Base-by-base conservation (phyloP, 2,888 invertebrate genomes). In the Synergus itoensis region DNA sequence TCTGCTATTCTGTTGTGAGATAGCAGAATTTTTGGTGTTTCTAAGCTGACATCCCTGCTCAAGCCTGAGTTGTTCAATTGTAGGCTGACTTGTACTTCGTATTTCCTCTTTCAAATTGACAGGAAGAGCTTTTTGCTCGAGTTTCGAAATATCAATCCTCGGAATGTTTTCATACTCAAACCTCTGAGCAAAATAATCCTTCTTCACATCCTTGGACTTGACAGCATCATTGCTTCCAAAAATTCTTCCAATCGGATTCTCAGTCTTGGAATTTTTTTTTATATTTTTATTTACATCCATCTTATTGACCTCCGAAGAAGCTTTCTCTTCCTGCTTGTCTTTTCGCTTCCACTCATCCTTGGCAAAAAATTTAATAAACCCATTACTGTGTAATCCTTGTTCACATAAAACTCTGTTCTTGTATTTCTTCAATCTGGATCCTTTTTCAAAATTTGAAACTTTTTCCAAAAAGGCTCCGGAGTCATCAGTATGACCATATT, bases 401-500 rank as follows among this genome's bases (percentile, higher is more conserved):
- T 45, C 79, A 36, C 84, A 83, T 12, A 86, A 64, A 18, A 84
- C 76, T 63, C 83, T 85, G n/a, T 84, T 80, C 21, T 87, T 86
- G 80, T 86, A 86, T n/a, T 82, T 85, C 48, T 81, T 84, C 12
- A 82, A 63, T 57, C 73, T 53, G n/a, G 84, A 63, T 0, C 79
- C 82, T 18, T 85, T 85, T 1, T 91, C 90, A 64, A 87, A 84
- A 36, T 87, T 93, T 77, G 89, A 93, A 85, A 89, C 93, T 92
- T 92, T 94, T 92, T 94, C 93, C 90, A 89, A 79, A 77, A 90
- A 90, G 7, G 91, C 92, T 4, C 90, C 91, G 1, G 92, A 92
- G 76, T 90, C 92, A 78, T 91, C 91, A 1, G 91, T 91, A 94
- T 95, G 86, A 92, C 95, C 90, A 94, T 94, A 88, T 45, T 92